Base-by-base conservation (phyloP, 2,797 vertebrate species). In the Coracias cyanogaster region DNA sequence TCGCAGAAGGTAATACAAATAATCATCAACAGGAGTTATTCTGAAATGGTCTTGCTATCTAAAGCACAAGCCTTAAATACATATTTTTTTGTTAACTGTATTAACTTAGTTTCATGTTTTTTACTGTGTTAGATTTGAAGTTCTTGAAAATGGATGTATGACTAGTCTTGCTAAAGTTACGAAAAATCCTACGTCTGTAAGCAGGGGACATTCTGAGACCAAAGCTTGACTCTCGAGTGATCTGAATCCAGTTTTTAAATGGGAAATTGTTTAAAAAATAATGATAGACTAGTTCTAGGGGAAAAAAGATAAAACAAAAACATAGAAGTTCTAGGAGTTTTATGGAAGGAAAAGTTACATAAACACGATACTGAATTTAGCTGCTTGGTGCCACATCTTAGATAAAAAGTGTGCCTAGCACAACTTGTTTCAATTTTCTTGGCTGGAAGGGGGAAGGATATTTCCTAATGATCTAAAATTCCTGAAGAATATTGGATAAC, bases 391-490 rank as follows among this genome's bases (percentile, higher is more conserved):
- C 81, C 85, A 69, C 20, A 77, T 91, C 89, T 95, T 43, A 33
- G 78, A 21, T 66, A 57, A 71, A 79, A 67, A 41, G 9, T 8
- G 24, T 64, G 54, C 37, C 33, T 52, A 55, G 12, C 4, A 33
- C 74, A n/a, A 89, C 37, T 86, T 89, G 37, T 88, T 95, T 82
- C 65, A 96, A 16, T 81, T 71, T 52, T 79, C 22, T 73, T 83
- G 49, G 31, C 41, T 92, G 79, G 70, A 94, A 91, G 64, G 55
- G 51, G 15, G 45, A 64, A 82, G 31, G 21, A 39, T 73, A 66
- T 89, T 95, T 94, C 79, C 83, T 61, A 73, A 87, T 48, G 52
- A 79, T 94, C 87, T 93, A 71, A 83, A 93, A 87, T 95, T 89
- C 94, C 74, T 41, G 35, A 94, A 57, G 55, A 86, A 80, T 81